These are phyloP conservation scores for Thalassophryne amazonica DNA, from an alignment of 2,797 vertebrate genomes.

Conservation along the genomic window DNA sequence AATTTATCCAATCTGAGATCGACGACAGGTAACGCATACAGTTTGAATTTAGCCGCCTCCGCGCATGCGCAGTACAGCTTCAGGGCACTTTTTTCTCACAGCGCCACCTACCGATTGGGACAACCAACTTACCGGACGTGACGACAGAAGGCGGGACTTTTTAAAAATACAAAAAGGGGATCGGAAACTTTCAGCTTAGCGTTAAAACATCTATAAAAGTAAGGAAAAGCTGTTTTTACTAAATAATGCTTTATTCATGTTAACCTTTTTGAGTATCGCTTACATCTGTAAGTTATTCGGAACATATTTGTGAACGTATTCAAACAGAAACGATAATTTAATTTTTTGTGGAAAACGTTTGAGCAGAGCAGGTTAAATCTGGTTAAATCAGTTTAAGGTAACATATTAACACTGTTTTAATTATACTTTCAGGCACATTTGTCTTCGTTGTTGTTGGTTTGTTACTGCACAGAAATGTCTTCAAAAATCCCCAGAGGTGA, in stretches of 20 bases:
- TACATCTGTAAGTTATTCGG: too few species aligned
- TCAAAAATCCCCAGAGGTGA: conserved; percentile 66
- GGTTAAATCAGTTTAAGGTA: too few species aligned
- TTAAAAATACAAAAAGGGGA: conserved; percentile 55
- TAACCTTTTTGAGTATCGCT: background rate
- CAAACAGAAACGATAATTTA: too few species aligned
- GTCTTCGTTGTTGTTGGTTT: background rate
- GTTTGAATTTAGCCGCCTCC: conserved; percentile 76
- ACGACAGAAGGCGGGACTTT: conserved; percentile 28
- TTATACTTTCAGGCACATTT: conserved; percentile 6
- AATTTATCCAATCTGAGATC: too few species aligned
- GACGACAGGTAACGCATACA: conserved; percentile 42
- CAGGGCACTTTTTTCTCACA: too few species aligned
- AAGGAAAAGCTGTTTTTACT: background rate
- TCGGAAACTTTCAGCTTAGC: too few species aligned
- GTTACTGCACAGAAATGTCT: conserved; percentile 32
- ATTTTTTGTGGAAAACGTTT: too few species aligned
- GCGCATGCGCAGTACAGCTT: conserved; percentile 54
- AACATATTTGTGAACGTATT: too few species aligned
- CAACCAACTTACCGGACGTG: conserved; percentile 20
- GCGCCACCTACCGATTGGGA: too few species aligned
- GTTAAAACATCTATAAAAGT: conserved; percentile 28
- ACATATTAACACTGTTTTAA: too few species aligned
- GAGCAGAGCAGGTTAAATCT: too few species aligned
- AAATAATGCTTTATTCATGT: fast-evolving